These are phyloP conservation scores for Monochamus alternatus DNA, from an alignment of 2,888 invertebrate genomes.

Conservation along the genomic window DNA sequence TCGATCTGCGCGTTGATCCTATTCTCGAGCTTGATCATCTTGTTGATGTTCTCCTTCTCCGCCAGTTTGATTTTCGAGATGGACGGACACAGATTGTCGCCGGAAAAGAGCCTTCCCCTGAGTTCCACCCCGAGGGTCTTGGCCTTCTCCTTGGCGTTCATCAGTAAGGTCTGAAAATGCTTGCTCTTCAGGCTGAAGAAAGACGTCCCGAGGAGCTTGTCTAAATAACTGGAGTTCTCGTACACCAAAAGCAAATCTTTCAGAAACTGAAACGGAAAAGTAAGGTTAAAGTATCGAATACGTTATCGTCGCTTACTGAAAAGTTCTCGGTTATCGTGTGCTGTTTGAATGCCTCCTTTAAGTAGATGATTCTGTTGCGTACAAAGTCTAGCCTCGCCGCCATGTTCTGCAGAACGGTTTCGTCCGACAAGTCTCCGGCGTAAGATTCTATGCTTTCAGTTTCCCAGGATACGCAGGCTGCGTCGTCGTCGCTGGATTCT, in stretches of 20 bases:
- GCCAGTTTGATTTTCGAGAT: slow-evolving; percentile 64
- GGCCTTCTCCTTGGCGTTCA: slow-evolving; percentile 84
- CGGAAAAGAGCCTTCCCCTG: slow-evolving; percentile 65
- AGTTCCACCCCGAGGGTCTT: slow-evolving; percentile 84
- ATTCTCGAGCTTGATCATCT: slow-evolving; percentile 68
- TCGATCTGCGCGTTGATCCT: slow-evolving; percentile 67
- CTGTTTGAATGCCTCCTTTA: slow-evolving; percentile 86
- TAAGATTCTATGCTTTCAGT: slow-evolving; percentile 80
- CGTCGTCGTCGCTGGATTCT: slow-evolving; percentile 57
- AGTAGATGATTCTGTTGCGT: slow-evolving; percentile 66
- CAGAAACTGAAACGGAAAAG: slow-evolving; percentile 74
- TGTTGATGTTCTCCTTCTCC: slow-evolving; percentile 68
- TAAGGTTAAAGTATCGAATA: too few relatives aligned
- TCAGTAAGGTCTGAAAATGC: slow-evolving; percentile 84
- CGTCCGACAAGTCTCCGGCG: slow-evolving; percentile 73
- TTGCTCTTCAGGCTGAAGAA: slow-evolving; percentile 77
- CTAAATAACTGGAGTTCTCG: slow-evolving; percentile 89
- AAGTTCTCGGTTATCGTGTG: slow-evolving; percentile 84
- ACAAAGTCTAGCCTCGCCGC: slow-evolving; percentile 77
- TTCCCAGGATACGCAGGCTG: slow-evolving; percentile 79
- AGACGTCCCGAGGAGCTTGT: slow-evolving; percentile 87
- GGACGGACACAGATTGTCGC: slow-evolving; percentile 59
- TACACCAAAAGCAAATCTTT: slow-evolving; percentile 86
- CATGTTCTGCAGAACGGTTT: slow-evolving; percentile 74
- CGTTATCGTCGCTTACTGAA: slow-evolving; percentile 70